Percentiles rank a stretch among this genome's conserved stretches.
phyloP scores from a whole-genome alignment of 2,797 vertebrate genomes.

The Micrastur ruficollis region DNA sequence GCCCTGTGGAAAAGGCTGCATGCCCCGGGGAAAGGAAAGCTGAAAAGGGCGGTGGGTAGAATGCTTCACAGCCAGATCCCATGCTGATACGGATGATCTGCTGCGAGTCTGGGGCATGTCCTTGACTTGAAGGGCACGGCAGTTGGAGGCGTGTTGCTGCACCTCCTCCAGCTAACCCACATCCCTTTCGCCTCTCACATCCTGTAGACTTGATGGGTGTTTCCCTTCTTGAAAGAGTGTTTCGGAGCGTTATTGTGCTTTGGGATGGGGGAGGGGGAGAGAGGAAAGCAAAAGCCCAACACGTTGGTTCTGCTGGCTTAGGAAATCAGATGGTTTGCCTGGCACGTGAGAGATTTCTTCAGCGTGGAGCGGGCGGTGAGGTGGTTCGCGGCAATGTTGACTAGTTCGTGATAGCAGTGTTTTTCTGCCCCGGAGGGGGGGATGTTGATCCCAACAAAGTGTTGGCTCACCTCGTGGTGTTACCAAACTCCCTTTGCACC shows the following conservation, averaged over 20 bases:
- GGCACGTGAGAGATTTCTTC: background rate
- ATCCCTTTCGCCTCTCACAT: background rate
- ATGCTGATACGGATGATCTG: rapidly evolving
- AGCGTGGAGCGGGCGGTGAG: background rate
- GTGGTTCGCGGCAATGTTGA: background rate
- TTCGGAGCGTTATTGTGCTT: background rate
- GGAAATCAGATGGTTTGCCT: background rate
- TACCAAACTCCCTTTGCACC: background rate
- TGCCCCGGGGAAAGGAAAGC: background rate
- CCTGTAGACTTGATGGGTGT: background rate
- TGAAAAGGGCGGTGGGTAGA: background rate
- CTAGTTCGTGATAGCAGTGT: background rate
- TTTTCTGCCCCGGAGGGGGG: rapidly evolving
- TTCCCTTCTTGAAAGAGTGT: background rate
- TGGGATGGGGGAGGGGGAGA: background rate
- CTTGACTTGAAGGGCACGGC: background rate
- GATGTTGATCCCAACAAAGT: background rate
- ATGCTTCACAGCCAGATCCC: background rate
- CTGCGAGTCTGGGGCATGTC: background rate
- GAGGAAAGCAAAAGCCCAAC: background rate
- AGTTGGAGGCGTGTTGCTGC: rapidly evolving
- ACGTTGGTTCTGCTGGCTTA: background rate
- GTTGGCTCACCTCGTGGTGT: background rate
- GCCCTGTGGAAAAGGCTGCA: background rate
- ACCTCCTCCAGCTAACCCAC: background rate